A percentile compares a stretch with the other conserved stretches of the same genome.
These are phyloP conservation scores for Mastomys coucha DNA, from an alignment of 2,113 vertebrate species.

Conservation along the genomic window DNA sequence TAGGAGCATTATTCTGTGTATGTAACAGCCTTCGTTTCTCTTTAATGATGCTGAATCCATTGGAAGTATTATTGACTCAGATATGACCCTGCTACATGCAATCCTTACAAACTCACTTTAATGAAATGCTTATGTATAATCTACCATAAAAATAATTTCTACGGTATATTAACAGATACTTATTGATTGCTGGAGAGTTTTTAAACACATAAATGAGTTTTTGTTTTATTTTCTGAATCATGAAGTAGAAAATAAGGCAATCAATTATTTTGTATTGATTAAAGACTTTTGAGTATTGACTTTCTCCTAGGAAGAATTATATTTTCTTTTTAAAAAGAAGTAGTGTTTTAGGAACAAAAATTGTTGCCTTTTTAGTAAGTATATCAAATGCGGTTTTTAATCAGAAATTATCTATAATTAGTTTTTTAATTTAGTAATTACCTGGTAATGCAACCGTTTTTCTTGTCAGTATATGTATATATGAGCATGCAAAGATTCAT, in stretches of 20 bases:
- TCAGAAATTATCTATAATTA: conserved; percentile 75
- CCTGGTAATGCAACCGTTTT: conserved; percentile 70
- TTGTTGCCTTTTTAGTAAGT: conserved; percentile 55
- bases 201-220: conserved; percentile 68
- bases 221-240: conserved; percentile 48
- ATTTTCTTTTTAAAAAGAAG: conserved; percentile 75
- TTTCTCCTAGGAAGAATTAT: conserved; percentile 71
- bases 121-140: conserved; percentile 59
- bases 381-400: conserved; percentile 56
- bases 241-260: conserved; percentile 65
- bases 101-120: conserved; percentile 58
- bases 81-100: conserved; percentile 37
- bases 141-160: conserved; percentile 59
- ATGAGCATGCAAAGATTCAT: conserved; percentile 57
- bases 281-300: conserved; percentile 63
- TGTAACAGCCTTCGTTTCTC: conserved; percentile 66
- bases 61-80: conserved; percentile 57
- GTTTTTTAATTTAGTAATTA: conserved; percentile 74
- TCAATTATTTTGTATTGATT: conserved; percentile 79
- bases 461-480: conserved; percentile 71
- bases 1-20: conserved; percentile 79
- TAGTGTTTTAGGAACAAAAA: conserved; percentile 71
- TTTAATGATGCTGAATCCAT: conserved; percentile 73
- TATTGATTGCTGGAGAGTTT: conserved; percentile 50
- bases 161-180: conserved; percentile 64